Evolutionary conservation across 2,888 invertebrate species (phyloP).

Genomic region (Ochropleura plecta): DNA sequence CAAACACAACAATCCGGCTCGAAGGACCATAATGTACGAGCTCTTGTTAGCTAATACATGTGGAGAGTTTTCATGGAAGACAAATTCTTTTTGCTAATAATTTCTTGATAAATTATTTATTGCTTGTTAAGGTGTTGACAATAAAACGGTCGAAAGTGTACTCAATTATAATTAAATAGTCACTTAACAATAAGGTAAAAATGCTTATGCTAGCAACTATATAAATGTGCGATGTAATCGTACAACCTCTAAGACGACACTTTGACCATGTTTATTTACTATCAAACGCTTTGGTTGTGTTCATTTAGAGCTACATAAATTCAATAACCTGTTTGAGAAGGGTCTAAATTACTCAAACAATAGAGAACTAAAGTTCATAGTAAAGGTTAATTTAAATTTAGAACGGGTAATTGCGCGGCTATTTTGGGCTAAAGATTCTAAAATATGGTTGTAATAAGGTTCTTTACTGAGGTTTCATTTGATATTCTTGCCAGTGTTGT

Average conservation of each 20-base stretch:
- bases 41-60: too few species aligned
- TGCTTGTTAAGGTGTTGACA: too few species aligned
- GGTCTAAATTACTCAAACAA: not conserved
- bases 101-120: too few species aligned
- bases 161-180: too few species aligned
- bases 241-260: not conserved
- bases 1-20: too few species aligned
- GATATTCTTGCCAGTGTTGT: not conserved
- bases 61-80: too few species aligned
- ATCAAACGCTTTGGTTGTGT: not conserved
- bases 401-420: constrained; percentile 1
- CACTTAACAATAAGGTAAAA: too few species aligned
- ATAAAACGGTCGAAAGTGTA: too few species aligned
- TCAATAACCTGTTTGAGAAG: not conserved
- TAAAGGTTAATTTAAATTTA: constrained; percentile 17
- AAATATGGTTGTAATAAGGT: not conserved
- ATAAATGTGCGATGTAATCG: too few species aligned
- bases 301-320: not conserved
- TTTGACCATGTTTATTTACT: not conserved
- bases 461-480: not conserved
- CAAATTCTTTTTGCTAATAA: too few species aligned
- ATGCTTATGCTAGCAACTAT: too few species aligned
- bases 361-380: constrained; percentile 1
- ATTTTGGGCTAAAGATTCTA: not conserved
- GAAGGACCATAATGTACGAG: too few species aligned